A percentile compares a stretch with the other conserved stretches of the same genome.
Evolutionary conservation across 2,888 invertebrate genomes (phyloP).

Genomic region (Pristionchus maxplancki): DNA sequence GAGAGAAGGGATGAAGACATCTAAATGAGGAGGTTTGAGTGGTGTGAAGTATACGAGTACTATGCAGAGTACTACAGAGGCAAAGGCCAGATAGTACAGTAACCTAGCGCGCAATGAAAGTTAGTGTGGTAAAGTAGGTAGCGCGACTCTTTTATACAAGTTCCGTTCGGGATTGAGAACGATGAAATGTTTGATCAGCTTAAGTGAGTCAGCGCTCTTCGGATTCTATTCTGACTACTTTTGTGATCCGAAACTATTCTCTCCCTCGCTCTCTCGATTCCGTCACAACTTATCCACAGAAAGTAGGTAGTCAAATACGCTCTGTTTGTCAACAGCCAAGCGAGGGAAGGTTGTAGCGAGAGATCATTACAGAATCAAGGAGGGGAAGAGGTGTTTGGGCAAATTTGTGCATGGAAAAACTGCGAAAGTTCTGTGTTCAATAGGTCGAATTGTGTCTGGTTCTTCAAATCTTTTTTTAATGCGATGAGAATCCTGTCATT

Average conservation of each 20-base stretch:
- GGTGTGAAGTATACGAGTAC: not conserved
- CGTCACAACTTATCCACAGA: slow-evolving; percentile 8
- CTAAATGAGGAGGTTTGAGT: not conserved
- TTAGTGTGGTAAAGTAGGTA: not conserved
- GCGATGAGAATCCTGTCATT: not conserved
- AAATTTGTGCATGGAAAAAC: not conserved
- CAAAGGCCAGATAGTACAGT: not conserved
- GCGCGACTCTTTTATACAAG: slow-evolving; percentile 21
- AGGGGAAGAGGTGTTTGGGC: not conserved
- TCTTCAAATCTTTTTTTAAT: not conserved
- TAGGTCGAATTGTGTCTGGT: not conserved
- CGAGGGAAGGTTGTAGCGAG: not conserved
- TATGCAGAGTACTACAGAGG: not conserved
- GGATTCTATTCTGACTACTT: slow-evolving; percentile 38
- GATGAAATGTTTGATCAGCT: slow-evolving; percentile 15
- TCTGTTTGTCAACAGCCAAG: not conserved
- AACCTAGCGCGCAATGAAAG: slow-evolving; percentile 3
- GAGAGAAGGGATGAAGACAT: slow-evolving; percentile 1
- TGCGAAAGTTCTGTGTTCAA: not conserved
- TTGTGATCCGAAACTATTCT: slow-evolving; percentile 39
- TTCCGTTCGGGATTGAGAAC: slow-evolving; percentile 21
- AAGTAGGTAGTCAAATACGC: slow-evolving; percentile 24
- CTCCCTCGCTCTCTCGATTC: not conserved
- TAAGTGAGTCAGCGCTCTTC: slow-evolving; percentile 15
- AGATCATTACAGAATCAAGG: not conserved